Conservation (phyloP, 2,113 vertebrate species). For the Centrocercus urophasianus region DNA sequence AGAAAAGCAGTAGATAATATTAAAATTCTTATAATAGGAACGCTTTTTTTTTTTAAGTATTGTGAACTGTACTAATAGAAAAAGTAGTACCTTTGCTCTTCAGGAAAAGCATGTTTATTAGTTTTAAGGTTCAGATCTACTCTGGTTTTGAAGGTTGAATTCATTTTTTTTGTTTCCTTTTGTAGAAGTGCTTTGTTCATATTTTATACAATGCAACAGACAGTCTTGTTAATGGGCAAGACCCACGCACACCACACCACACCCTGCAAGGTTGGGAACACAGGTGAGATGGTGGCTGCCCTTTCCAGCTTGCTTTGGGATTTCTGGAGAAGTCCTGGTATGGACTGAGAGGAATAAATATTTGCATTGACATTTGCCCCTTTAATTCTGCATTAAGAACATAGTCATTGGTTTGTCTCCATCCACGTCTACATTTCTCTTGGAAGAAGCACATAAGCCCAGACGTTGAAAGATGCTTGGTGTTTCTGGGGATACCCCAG, state of each 20-base stretch:
- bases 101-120: neutral
- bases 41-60: neutral
- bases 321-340: neutral
- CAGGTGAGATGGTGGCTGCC: neutral
- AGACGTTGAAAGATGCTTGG: constrained; percentile 17
- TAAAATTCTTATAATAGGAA: neutral
- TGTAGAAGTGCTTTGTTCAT: neutral
- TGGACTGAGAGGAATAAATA: neutral
- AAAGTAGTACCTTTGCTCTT: neutral
- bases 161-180: neutral
- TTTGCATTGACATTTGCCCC: neutral
- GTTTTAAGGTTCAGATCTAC: neutral
- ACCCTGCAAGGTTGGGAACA: neutral
- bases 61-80: neutral
- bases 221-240: neutral
- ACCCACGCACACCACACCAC: neutral
- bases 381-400: neutral
- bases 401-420: neutral
- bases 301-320: neutral
- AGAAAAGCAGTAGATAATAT: neutral
- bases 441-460: constrained; percentile 20
- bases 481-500: neutral
- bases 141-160: neutral
- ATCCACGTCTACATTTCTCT: neutral
- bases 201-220: neutral